Evolutionary conservation across 2,113 vertebrate species (phyloP).

Genomic region (Equus quagga): DNA sequence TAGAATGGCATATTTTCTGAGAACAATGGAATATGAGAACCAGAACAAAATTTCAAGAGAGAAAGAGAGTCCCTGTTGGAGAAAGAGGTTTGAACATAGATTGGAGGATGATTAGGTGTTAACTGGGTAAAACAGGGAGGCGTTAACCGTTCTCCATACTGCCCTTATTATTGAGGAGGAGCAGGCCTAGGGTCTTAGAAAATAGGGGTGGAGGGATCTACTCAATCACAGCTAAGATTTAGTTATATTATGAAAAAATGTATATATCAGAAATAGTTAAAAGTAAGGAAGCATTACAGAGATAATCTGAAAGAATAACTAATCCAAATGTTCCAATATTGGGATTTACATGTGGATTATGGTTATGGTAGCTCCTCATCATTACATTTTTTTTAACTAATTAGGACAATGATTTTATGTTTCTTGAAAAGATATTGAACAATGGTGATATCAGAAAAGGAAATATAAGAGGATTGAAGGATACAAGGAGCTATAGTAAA

Average conservation of each 20-base stretch:
- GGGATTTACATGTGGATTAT: neutral
- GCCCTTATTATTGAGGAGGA: neutral
- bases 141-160: fast-evolving
- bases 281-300: neutral
- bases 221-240: neutral
- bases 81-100: neutral
- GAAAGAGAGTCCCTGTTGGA: neutral
- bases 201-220: neutral
- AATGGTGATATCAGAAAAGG: neutral
- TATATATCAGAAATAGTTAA: constrained; percentile 5
- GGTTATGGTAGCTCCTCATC: neutral
- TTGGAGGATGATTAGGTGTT: neutral
- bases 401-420: neutral
- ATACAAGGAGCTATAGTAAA: neutral
- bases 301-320: neutral
- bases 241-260: neutral
- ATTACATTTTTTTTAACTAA: neutral
- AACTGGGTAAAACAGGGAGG: neutral
- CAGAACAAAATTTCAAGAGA: neutral
- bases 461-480: neutral
- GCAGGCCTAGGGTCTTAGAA: neutral
- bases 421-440: neutral
- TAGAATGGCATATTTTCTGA: neutral
- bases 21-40: neutral
- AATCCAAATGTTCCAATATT: neutral